These are phyloP conservation scores for Pseudomyrmex dendroicus DNA, from an alignment of 1,140 invertebrate species.

Conservation along the genomic window DNA sequence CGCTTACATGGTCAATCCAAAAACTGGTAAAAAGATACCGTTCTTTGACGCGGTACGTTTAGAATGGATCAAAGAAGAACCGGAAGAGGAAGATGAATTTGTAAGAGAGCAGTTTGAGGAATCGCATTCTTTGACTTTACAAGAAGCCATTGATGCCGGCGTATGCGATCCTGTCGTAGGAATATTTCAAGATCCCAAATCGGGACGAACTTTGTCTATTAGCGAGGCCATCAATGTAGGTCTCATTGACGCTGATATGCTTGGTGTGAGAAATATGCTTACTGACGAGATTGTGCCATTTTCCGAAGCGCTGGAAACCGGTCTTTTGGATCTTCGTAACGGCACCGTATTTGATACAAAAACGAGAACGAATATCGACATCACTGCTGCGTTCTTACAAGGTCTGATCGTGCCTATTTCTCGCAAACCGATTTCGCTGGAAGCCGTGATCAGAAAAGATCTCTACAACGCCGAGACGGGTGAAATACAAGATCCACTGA, in stretches of 20 bases:
- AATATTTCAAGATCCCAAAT: conserved; percentile 88
- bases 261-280: conserved; percentile 89
- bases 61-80: conserved; percentile 86
- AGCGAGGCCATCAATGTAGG: conserved; percentile 90
- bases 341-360: conserved; percentile 90
- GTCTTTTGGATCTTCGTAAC: conserved; percentile 90
- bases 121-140: conserved; percentile 85
- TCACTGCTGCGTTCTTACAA: conserved; percentile 89
- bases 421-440: conserved; percentile 90
- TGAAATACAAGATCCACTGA: conserved; percentile 90
- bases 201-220: conserved; percentile 88
- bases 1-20: conserved; percentile 93
- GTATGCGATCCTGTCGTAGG: conserved; percentile 88
- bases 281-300: conserved; percentile 90
- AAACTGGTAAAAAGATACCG: conserved; percentile 91
- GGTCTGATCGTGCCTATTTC: conserved; percentile 89
- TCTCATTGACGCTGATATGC: conserved; percentile 90
- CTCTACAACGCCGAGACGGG: conserved; percentile 90
- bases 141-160: conserved; percentile 89
- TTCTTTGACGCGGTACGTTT: conserved; percentile 94
- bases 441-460: conserved; percentile 90
- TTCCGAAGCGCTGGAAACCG: conserved; percentile 90
- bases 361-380: conserved; percentile 88
- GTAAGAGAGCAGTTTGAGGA: background rate
- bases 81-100: background rate